A percentile compares a stretch with the other conserved stretches of the same genome.
Conservation (phyloP, 2,113 vertebrate species). For the Sapajus apella region DNA sequence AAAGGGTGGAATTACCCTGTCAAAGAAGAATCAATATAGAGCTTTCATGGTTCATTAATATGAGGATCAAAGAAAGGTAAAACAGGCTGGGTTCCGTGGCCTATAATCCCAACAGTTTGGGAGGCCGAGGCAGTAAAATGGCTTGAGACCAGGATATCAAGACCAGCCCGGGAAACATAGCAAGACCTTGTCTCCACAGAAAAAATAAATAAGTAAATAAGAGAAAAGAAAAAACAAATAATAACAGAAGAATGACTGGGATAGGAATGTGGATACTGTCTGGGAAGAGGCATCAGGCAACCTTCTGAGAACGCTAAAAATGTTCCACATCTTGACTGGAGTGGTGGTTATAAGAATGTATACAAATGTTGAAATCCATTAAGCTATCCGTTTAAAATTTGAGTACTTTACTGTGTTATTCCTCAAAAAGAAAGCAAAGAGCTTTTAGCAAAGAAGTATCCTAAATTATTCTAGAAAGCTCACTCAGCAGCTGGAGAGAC, state of each 20-base stretch:
- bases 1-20: background rate
- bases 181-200: no score
- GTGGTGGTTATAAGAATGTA: background rate
- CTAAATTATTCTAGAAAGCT: background rate
- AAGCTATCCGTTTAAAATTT: background rate
- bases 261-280: background rate
- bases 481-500: background rate
- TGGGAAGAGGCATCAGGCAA: background rate
- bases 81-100: background rate
- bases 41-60: background rate
- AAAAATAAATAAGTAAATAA: no score
- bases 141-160: no score
- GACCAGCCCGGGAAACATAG: no score
- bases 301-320: background rate
- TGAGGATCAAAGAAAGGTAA: background rate
- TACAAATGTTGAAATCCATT: background rate
- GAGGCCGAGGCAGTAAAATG: no score
- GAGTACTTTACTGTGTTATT: background rate
- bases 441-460: background rate
- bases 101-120: no score
- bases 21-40: constrained; percentile 24
- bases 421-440: background rate
- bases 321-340: background rate
- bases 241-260: background rate
- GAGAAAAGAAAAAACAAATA: no score